phyloP scores from a whole-genome alignment of 2,888 invertebrate genomes.

The Diarsia dahlii region DNA sequence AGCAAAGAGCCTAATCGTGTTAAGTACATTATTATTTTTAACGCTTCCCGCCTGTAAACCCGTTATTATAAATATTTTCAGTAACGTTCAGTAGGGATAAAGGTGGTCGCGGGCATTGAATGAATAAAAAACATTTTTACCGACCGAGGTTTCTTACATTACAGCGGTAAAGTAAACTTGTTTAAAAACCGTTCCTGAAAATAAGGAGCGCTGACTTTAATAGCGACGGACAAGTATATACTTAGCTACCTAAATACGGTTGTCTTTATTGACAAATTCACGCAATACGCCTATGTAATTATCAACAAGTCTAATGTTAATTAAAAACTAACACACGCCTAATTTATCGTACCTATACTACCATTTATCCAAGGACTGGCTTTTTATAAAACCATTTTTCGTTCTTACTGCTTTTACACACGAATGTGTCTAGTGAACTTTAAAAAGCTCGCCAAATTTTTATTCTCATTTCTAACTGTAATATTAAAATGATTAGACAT shows the following conservation, averaged over 20 bases:
- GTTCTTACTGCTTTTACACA: constrained; percentile 33
- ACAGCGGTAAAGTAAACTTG: constrained; percentile 38
- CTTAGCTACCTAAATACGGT: constrained; percentile 1
- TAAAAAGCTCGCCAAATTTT: constrained; percentile 20
- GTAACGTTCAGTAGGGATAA: constrained; percentile 17
- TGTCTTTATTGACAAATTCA: constrained; percentile 19
- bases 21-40: constrained; percentile 37
- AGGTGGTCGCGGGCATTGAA: constrained; percentile 10
- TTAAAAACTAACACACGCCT: constrained; percentile 46
- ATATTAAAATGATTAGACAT: constrained; percentile 64
- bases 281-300: constrained; percentile 13
- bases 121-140: constrained; percentile 39
- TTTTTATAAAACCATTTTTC: constrained; percentile 22
- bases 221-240: constrained; percentile 19
- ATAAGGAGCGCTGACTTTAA: constrained; percentile 5
- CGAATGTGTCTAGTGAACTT: constrained; percentile 42
- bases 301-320: constrained; percentile 42
- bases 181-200: constrained; percentile 28
- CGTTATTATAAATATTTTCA: constrained; percentile 41
- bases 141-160: constrained; percentile 35
- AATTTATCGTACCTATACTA: constrained; percentile 21
- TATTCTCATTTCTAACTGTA: constrained; percentile 35
- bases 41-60: constrained; percentile 31
- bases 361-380: constrained; percentile 23
- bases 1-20: constrained; percentile 60